A percentile compares a stretch with the other conserved stretches of the same genome.
These are phyloP conservation scores for Caiman crocodilus DNA, from an alignment of 2,797 vertebrate genomes.

Conservation along the genomic window DNA sequence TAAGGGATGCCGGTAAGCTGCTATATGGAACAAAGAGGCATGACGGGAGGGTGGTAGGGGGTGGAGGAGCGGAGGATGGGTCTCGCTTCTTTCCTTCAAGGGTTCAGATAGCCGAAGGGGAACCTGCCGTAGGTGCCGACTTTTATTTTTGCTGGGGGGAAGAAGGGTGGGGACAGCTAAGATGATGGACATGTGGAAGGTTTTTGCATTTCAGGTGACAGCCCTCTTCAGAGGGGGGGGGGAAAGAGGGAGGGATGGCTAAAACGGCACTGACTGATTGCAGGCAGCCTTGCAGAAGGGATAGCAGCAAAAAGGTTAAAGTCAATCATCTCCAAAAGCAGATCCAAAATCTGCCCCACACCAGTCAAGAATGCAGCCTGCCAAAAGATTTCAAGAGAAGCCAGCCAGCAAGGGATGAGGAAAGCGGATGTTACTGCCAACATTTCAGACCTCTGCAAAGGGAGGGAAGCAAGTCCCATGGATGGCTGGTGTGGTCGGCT, in stretches of 20 bases:
- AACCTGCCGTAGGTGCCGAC: not conserved
- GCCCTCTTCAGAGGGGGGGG: too few relatives aligned
- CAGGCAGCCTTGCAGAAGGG: not conserved
- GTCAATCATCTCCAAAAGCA: slow-evolving; percentile 9
- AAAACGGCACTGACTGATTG: not conserved
- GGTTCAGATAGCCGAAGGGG: slow-evolving; percentile 6
- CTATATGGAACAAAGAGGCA: not conserved
- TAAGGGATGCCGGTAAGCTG: not conserved
- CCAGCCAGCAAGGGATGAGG: not conserved
- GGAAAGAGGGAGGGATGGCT: too few relatives aligned
- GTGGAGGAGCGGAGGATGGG: not conserved
- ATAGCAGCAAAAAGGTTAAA: not conserved
- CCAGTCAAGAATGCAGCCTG: slow-evolving; percentile 24
- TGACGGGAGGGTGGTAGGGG: not conserved
- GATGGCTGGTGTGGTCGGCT: slow-evolving; percentile 12
- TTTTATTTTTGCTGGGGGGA: too few relatives aligned
- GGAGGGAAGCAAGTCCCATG: slow-evolving; percentile 57
- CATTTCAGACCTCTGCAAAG: slow-evolving; percentile 22
- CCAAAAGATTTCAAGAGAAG: slow-evolving; percentile 23
- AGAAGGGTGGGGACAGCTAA: too few relatives aligned
- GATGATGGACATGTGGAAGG: too few relatives aligned
- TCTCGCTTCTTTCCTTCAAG: not conserved
- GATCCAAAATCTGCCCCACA: slow-evolving; percentile 27
- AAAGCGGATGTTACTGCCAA: slow-evolving; percentile 27
- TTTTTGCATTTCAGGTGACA: too few relatives aligned